Conservation (phyloP, 2,888 invertebrate genomes). For the Masnerella sp. region DNA sequence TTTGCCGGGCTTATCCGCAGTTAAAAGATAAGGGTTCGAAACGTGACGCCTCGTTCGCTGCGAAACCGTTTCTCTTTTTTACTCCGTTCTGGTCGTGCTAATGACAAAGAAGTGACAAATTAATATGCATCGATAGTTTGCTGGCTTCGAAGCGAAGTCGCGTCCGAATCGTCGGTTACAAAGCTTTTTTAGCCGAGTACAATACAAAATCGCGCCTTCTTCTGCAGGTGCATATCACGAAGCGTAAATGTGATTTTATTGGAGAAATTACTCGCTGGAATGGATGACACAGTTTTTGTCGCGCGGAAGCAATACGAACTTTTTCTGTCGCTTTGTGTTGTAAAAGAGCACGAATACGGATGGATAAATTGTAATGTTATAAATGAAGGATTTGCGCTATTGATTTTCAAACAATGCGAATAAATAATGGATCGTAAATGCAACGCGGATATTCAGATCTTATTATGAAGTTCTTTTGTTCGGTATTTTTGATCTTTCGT, state of each 20-base stretch:
- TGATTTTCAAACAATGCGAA: background rate
- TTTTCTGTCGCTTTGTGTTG: conserved; percentile 8
- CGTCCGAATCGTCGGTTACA: conserved; percentile 11
- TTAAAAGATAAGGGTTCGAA: too few relatives aligned
- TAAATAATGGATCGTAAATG: conserved; percentile 8
- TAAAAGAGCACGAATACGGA: conserved; percentile 1
- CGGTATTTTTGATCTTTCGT: too few relatives aligned
- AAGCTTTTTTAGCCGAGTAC: conserved; percentile 2
- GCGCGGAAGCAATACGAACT: conserved; percentile 3
- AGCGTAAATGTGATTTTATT: conserved; percentile 17
- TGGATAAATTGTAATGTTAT: background rate
- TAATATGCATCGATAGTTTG: conserved; percentile 46
- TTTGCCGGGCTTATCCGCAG: too few relatives aligned
- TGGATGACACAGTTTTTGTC: conserved; percentile 34
- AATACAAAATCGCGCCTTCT: conserved; percentile 12
- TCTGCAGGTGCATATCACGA: conserved; percentile 13
- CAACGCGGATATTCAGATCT: background rate
- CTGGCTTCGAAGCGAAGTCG: conserved; percentile 33
- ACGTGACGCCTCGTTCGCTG: too few relatives aligned
- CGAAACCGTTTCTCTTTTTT: too few relatives aligned
- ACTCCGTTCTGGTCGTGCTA: conserved; percentile 23
- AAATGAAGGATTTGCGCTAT: background rate
- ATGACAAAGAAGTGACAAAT: conserved; percentile 34
- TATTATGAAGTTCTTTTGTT: too few relatives aligned
- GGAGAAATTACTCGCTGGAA: conserved; percentile 41